A percentile compares a stretch with the other conserved stretches of the same genome.
Conservation (phyloP, 2,797 vertebrate species). For the Takifugu rubripes region DNA sequence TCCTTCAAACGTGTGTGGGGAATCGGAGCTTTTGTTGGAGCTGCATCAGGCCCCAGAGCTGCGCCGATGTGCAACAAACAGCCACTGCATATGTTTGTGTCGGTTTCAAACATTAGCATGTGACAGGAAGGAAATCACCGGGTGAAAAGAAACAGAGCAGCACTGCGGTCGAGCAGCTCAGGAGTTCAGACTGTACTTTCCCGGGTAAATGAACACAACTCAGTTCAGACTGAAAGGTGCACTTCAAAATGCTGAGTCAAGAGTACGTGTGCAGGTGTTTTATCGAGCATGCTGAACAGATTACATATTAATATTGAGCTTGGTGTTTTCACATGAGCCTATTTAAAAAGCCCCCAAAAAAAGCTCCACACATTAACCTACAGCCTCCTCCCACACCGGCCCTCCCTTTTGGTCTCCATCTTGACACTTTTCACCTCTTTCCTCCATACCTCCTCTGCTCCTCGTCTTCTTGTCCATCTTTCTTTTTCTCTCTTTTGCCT, state of each 20-base stretch:
- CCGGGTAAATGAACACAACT: no score
- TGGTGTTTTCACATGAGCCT: slow-evolving; percentile 56
- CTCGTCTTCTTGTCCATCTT: slow-evolving; percentile 52
- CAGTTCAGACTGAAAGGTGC: not conserved
- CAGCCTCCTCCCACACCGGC: slow-evolving; percentile 7
- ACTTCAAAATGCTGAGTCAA: not conserved
- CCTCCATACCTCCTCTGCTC: slow-evolving; percentile 17
- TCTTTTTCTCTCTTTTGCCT: slow-evolving; percentile 35
- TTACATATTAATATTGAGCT: slow-evolving; percentile 45
- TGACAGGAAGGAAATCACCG: no score
- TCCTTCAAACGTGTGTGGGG: no score
- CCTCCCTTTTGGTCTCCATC: slow-evolving; percentile 22
- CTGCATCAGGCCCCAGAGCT: no score
- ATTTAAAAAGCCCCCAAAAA: slow-evolving; percentile 51
- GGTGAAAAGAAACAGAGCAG: no score
- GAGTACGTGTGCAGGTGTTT: slow-evolving; percentile 19
- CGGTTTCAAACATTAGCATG: not conserved
- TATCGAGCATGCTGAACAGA: slow-evolving; percentile 40
- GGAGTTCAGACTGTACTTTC: not conserved
- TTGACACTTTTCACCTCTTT: slow-evolving; percentile 11
- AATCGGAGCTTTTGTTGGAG: no score
- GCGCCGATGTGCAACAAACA: not conserved
- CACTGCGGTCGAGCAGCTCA: not conserved
- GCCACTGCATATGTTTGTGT: not conserved
- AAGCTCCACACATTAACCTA: slow-evolving; percentile 7